Percentiles rank a stretch among this genome's conserved stretches.
These are phyloP conservation scores for Callipepla californica DNA, from an alignment of 2,113 vertebrate genomes.

Conservation along the genomic window DNA sequence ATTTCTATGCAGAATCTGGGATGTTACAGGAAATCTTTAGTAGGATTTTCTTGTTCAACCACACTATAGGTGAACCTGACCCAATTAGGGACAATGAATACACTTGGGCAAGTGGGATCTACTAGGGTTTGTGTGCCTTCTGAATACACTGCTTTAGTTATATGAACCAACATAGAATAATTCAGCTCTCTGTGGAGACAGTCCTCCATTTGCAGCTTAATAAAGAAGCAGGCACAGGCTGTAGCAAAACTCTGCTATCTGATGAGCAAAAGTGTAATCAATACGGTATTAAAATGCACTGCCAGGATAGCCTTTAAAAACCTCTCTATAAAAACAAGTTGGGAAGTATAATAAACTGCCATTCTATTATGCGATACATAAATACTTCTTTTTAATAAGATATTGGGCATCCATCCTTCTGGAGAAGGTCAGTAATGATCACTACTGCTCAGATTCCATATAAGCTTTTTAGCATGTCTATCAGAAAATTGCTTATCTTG, in stretches of 20 bases:
- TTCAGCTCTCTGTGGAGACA: not conserved
- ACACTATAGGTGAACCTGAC: not conserved
- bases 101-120: not conserved
- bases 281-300: not conserved
- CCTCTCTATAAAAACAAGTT: not conserved
- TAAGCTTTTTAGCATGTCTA: not conserved
- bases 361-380: not conserved
- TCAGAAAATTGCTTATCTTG: not conserved
- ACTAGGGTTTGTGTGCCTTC: not conserved
- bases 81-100: rapidly evolving
- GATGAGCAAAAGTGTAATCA: not conserved
- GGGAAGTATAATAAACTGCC: not conserved
- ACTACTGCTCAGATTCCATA: not conserved
- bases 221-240: not conserved
- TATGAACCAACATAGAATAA: not conserved
- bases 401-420: not conserved
- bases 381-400: not conserved
- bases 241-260: not conserved
- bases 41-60: not conserved
- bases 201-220: not conserved
- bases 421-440: not conserved
- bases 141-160: not conserved
- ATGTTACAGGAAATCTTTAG: not conserved
- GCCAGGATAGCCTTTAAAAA: not conserved
- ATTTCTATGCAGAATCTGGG: not conserved